Conservation (phyloP, 2,113 vertebrate genomes). For the Pimephales promelas region DNA sequence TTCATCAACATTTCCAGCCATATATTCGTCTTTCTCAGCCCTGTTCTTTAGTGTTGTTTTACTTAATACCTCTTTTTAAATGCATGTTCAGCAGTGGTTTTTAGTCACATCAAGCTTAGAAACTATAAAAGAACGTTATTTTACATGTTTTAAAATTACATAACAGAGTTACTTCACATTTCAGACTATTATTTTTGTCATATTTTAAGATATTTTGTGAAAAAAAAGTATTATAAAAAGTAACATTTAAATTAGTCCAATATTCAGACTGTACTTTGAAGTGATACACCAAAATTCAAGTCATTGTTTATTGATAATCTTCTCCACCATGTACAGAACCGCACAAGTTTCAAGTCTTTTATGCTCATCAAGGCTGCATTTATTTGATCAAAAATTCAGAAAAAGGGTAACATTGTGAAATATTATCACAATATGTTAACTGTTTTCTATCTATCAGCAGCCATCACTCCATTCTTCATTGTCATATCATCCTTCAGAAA, state of each 20-base stretch:
- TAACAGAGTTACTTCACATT: no score
- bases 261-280: no score
- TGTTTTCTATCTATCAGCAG: neutral
- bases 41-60: neutral
- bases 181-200: no score
- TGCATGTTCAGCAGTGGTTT: no score
- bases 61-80: no score
- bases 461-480: neutral
- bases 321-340: neutral
- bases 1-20: neutral
- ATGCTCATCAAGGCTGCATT: neutral
- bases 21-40: neutral
- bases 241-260: no score
- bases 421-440: neutral
- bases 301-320: neutral
- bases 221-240: no score
- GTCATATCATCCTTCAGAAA: neutral
- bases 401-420: neutral
- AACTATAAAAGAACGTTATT: no score
- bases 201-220: no score
- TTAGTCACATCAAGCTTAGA: no score
- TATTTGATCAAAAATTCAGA: neutral
- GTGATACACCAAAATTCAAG: no score
- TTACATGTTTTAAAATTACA: no score
- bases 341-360: neutral